Evolutionary conservation across 1,140 invertebrate genomes (phyloP).

Genomic region (Mylabris phalerata): DNA sequence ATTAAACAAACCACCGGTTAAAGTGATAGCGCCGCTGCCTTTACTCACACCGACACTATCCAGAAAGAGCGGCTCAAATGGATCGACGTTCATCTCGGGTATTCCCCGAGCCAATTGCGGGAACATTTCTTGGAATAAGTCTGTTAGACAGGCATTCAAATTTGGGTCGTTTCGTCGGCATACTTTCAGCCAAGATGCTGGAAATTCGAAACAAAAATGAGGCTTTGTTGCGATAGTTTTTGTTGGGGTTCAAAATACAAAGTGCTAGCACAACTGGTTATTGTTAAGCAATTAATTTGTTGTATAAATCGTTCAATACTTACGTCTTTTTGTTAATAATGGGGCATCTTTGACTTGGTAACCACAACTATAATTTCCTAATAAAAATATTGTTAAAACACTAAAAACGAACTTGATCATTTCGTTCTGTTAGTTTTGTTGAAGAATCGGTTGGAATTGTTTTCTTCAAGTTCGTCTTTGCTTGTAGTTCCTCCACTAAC

Average conservation of each 20-base stretch:
- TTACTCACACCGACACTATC: slow-evolving; percentile 42
- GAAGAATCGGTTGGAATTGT: too few relatives aligned
- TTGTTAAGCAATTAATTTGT: too few relatives aligned
- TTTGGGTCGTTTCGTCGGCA: slow-evolving; percentile 40
- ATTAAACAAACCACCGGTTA: slow-evolving; percentile 42
- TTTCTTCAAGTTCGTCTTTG: too few relatives aligned
- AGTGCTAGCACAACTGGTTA: too few relatives aligned
- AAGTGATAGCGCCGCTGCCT: slow-evolving; percentile 42
- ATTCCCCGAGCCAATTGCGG: slow-evolving; percentile 44
- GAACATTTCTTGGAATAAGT: slow-evolving; percentile 43
- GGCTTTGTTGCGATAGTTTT: too few relatives aligned
- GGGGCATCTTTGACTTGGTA: slow-evolving; percentile 16
- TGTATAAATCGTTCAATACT: background rate
- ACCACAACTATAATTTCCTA: background rate
- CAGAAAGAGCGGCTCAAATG: slow-evolving; percentile 43
- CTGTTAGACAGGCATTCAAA: slow-evolving; percentile 38
- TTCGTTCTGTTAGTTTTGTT: too few relatives aligned
- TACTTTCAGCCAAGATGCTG: slow-evolving; percentile 42
- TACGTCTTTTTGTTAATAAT: slow-evolving; percentile 18
- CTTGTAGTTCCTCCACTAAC: too few relatives aligned
- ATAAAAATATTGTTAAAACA: too few relatives aligned
- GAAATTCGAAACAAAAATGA: slow-evolving; percentile 14
- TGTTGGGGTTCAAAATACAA: too few relatives aligned
- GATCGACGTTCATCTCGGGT: slow-evolving; percentile 42
- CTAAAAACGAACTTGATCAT: too few relatives aligned